Evolutionary conservation across 1,140 invertebrate genomes (phyloP).

Genomic region (Drosophila ercepeae): DNA sequence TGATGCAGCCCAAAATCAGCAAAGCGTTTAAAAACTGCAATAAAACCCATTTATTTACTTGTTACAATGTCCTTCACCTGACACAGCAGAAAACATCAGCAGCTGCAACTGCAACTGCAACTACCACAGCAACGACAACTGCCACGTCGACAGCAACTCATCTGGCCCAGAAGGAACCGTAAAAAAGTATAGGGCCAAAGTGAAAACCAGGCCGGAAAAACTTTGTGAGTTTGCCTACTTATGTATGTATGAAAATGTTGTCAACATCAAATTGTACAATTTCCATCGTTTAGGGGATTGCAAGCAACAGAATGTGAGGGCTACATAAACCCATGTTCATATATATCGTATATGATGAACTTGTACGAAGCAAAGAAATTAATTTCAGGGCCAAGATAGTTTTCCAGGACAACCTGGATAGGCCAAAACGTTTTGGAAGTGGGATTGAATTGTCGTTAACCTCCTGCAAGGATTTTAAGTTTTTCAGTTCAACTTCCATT

Average conservation of each 20-base stretch:
- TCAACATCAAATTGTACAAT: constrained; percentile 48
- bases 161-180: constrained; percentile 39
- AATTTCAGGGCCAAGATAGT: constrained; percentile 2
- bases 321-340: neutral
- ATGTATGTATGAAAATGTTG: constrained; percentile 47
- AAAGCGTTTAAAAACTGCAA: constrained; percentile 80
- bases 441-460: neutral
- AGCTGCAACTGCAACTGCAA: constrained; percentile 9
- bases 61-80: constrained; percentile 67
- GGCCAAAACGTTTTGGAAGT: neutral
- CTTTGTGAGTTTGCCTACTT: constrained; percentile 27
- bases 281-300: constrained; percentile 35
- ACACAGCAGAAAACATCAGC: constrained; percentile 10
- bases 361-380: neutral
- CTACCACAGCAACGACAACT: neutral
- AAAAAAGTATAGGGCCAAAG: constrained; percentile 35
- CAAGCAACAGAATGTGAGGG: too few species aligned
- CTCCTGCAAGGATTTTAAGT: neutral
- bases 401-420: neutral
- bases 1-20: constrained; percentile 70
- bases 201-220: constrained; percentile 36
- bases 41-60: constrained; percentile 76
- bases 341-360: neutral
- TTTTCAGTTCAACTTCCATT: neutral
- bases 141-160: constrained; percentile 30